These are phyloP conservation scores for Heliothis subflexa DNA, from an alignment of 1,140 invertebrate genomes.

Conservation along the genomic window DNA sequence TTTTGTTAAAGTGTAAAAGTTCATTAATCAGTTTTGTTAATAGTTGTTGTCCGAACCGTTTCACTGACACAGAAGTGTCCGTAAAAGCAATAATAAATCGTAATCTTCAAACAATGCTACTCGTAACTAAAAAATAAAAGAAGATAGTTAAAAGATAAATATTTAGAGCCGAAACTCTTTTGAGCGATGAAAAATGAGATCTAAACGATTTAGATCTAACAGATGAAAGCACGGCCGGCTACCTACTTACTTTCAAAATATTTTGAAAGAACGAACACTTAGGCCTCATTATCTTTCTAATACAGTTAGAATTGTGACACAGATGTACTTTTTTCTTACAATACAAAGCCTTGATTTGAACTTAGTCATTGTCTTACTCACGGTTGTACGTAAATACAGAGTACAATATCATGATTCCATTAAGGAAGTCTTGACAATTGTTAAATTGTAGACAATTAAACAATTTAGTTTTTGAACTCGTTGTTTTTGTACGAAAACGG, in stretches of 20 bases:
- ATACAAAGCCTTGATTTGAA: slow-evolving; percentile 2
- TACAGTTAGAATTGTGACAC: slow-evolving; percentile 40
- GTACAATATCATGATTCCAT: not conserved
- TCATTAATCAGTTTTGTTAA: not conserved
- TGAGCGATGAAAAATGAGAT: slow-evolving; percentile 40
- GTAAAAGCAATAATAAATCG: slow-evolving; percentile 14
- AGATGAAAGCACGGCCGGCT: slow-evolving; percentile 27
- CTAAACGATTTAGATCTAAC: slow-evolving; percentile 37
- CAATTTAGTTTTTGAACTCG: slow-evolving; percentile 29
- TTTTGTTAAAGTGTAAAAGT: slow-evolving; percentile 2
- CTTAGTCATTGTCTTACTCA: slow-evolving; percentile 27
- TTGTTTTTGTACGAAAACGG: not conserved
- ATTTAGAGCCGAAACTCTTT: slow-evolving; percentile 32
- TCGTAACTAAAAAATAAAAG: not conserved
- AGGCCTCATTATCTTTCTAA: slow-evolving; percentile 38
- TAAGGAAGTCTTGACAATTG: slow-evolving; percentile 39
- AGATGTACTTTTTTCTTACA: slow-evolving; percentile 12
- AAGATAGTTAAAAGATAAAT: slow-evolving; percentile 36
- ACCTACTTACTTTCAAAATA: slow-evolving; percentile 43
- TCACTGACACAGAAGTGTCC: slow-evolving; percentile 13
- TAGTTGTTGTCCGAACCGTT: not conserved
- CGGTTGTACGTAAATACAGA: slow-evolving; percentile 11
- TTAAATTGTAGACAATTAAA: slow-evolving; percentile 39
- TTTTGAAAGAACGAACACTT: slow-evolving; percentile 38
- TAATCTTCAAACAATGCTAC: slow-evolving; percentile 20